Conservation (phyloP, 2,888 invertebrate species). For the Muscina levida region DNA sequence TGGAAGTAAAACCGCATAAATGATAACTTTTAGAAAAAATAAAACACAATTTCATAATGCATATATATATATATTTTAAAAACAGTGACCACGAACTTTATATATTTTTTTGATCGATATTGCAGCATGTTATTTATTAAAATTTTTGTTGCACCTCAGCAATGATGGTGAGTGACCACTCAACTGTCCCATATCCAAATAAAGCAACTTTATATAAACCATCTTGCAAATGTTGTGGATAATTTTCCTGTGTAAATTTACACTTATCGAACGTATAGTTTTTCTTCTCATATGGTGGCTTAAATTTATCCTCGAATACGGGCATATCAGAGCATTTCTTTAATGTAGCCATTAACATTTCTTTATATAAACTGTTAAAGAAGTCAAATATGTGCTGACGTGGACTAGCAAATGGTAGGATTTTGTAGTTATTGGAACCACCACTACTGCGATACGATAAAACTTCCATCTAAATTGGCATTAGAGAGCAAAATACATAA, state of each 20-base stretch:
- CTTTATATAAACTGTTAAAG: conserved; percentile 59
- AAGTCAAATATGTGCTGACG: conserved; percentile 40
- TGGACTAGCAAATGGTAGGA: conserved; percentile 58
- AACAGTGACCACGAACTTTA: too few species aligned
- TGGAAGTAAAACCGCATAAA: too few species aligned
- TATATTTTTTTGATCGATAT: too few species aligned
- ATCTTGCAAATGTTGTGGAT: conserved; percentile 65
- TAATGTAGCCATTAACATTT: conserved; percentile 57
- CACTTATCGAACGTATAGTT: conserved; percentile 56
- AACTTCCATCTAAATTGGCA: conserved; percentile 5
- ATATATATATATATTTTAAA: too few species aligned
- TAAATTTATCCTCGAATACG: conserved; percentile 44
- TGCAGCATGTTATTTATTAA: too few species aligned
- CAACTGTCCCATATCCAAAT: conserved; percentile 51
- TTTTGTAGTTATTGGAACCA: conserved; percentile 58
- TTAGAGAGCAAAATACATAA: not conserved
- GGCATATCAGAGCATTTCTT: conserved; percentile 67
- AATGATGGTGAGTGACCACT: not conserved
- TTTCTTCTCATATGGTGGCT: conserved; percentile 61
- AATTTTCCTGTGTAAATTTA: conserved; percentile 54
- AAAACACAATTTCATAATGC: too few species aligned
- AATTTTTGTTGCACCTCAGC: not conserved
- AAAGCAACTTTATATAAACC: conserved; percentile 64
- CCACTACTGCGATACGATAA: conserved; percentile 63
- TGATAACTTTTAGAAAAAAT: too few species aligned